phyloP scores from a whole-genome alignment of 2,888 invertebrate genomes.

The Ichneumoninae sp. region DNA sequence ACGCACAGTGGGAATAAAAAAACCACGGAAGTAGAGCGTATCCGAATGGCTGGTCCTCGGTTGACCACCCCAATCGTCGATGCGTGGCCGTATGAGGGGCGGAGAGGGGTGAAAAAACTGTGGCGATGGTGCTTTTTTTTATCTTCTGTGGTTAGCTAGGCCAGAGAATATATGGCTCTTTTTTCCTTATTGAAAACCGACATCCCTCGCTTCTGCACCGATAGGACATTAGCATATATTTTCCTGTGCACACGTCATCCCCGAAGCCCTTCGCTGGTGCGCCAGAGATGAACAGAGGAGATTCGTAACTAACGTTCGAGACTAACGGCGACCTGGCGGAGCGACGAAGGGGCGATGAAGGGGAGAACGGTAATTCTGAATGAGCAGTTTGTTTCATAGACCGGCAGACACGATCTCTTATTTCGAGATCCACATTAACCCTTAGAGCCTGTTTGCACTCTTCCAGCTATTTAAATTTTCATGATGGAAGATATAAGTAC shows the following conservation, averaged over 20 bases:
- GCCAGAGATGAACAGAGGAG: neutral
- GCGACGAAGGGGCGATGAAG: neutral
- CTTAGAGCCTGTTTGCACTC: too few relatives aligned
- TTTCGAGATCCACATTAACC: too few relatives aligned
- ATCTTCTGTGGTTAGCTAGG: conserved; percentile 22
- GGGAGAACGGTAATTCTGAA: neutral
- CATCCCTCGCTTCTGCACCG: neutral
- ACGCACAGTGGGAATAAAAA: conserved; percentile 3
- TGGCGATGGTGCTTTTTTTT: conserved; percentile 4
- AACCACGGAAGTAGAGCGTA: conserved; percentile 46
- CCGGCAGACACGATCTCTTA: neutral
- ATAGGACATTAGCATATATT: conserved; percentile 40
- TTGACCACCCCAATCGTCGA: conserved; percentile 58
- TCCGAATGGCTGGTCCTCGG: conserved; percentile 53
- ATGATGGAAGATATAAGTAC: too few relatives aligned
- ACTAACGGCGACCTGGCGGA: neutral
- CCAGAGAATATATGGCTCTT: neutral
- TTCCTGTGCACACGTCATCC: neutral
- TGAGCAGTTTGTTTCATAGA: neutral
- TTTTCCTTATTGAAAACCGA: conserved; percentile 45
- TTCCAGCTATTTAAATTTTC: too few relatives aligned
- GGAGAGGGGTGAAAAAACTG: conserved; percentile 3
- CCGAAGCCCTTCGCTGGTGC: neutral
- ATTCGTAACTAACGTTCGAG: neutral
- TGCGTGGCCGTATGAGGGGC: conserved; percentile 51